phyloP scores from a whole-genome alignment of 2,888 invertebrate species.

The Chalcis sispes region DNA sequence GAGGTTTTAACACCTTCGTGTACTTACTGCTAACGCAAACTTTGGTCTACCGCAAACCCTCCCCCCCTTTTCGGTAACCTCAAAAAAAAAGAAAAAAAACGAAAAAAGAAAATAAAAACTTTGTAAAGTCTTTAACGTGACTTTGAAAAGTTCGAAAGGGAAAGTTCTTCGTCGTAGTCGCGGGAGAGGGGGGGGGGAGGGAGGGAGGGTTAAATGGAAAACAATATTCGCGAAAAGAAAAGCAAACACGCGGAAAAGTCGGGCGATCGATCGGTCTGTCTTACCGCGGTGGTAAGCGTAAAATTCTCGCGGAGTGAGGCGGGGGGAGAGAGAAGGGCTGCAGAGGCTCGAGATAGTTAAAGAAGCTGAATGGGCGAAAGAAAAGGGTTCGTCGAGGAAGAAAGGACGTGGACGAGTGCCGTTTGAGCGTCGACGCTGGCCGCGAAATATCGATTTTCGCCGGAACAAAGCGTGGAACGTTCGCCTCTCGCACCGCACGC shows the following conservation, averaged over 20 bases:
- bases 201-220: too few relatives aligned
- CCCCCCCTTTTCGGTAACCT: not conserved
- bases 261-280: too few relatives aligned
- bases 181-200: not conserved
- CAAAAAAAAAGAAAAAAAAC: too few relatives aligned
- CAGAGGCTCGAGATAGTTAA: not conserved
- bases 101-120: slow-evolving; percentile 13
- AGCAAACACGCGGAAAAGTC: not conserved
- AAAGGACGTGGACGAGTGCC: slow-evolving; percentile 2
- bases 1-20: not conserved
- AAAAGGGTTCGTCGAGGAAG: not conserved
- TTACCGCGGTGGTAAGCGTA: too few relatives aligned
- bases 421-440: not conserved
- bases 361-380: not conserved
- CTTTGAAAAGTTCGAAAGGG: slow-evolving; percentile 27
- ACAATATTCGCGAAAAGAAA: too few relatives aligned
- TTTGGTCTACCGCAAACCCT: not conserved
- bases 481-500: not conserved
- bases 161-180: slow-evolving; percentile 10
- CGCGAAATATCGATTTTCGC: not conserved
- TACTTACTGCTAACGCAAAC: not conserved
- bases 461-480: not conserved
- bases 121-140: slow-evolving; percentile 16
- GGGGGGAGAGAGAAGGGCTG: not conserved
- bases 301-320: not conserved